Conservation (phyloP, 2,888 invertebrate species). For the Mayetiola destructor region DNA sequence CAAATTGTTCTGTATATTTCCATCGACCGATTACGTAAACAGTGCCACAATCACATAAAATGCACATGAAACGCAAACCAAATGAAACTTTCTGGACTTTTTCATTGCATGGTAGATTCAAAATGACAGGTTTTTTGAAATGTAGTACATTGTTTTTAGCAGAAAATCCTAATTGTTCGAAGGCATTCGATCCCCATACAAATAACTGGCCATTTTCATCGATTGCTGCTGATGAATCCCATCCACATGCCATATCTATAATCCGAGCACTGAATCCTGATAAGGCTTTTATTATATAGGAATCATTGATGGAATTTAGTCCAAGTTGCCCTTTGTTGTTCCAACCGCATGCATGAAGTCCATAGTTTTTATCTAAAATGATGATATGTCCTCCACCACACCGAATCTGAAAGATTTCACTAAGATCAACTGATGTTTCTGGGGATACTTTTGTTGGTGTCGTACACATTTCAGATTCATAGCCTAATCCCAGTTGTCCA, state of each 20-base stretch:
- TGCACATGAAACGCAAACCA: constrained; percentile 30
- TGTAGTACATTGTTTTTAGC: background rate
- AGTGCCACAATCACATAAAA: constrained; percentile 28
- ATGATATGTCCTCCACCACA: constrained; percentile 70
- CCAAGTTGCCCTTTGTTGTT: constrained; percentile 62
- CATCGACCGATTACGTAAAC: constrained; percentile 31
- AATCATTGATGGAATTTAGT: constrained; percentile 26
- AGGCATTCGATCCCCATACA: constrained; percentile 72
- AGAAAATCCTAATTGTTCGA: constrained; percentile 58
- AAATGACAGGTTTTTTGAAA: constrained; percentile 23
- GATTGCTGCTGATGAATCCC: constrained; percentile 67
- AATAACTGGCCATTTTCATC: constrained; percentile 52
- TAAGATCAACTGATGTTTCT: background rate
- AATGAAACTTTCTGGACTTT: constrained; percentile 26
- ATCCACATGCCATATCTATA: constrained; percentile 53
- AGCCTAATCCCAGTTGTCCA: constrained; percentile 60
- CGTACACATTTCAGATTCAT: constrained; percentile 49
- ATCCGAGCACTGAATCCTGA: background rate
- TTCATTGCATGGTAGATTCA: constrained; percentile 28
- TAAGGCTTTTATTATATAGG: constrained; percentile 13
- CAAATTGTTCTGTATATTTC: constrained; percentile 23
- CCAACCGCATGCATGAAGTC: constrained; percentile 62
- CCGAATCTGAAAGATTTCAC: background rate
- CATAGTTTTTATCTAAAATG: constrained; percentile 49
- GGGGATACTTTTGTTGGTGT: constrained; percentile 36